Conservation (phyloP, 2,888 invertebrate species). For the Drosophila fungiperda region DNA sequence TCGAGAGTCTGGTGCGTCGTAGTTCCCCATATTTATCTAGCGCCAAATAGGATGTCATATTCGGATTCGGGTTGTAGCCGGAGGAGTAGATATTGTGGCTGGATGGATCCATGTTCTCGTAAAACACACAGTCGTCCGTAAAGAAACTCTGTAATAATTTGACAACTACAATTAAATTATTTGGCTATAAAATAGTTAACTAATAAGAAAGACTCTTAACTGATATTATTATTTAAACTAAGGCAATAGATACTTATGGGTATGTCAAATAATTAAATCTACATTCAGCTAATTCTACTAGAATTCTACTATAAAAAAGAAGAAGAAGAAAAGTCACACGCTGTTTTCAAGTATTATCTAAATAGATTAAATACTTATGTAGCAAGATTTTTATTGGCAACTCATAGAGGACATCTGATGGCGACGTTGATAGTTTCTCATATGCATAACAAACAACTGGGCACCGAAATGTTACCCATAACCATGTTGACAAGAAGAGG, state of each 20-base stretch:
- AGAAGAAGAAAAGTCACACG: slow-evolving; percentile 17
- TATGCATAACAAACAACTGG: slow-evolving; percentile 47
- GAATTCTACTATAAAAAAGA: not conserved
- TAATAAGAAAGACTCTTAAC: not conserved
- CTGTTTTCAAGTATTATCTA: slow-evolving; percentile 21
- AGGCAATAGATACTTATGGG: not conserved
- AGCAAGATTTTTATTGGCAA: slow-evolving; percentile 1
- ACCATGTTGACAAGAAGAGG: not conserved
- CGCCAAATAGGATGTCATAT: slow-evolving; percentile 91
- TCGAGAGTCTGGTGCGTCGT: slow-evolving; percentile 90
- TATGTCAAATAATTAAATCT: not conserved
- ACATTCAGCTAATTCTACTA: not conserved
- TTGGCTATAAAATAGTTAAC: slow-evolving; percentile 67
- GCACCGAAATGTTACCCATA: not conserved
- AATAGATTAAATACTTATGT: slow-evolving; percentile 2
- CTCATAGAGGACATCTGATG: slow-evolving; percentile 24
- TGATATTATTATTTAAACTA: not conserved
- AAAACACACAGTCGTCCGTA: slow-evolving; percentile 94
- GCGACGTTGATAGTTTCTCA: slow-evolving; percentile 33
- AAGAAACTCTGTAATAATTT: slow-evolving; percentile 92
- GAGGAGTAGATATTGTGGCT: slow-evolving; percentile 94
- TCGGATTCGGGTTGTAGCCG: slow-evolving; percentile 89
- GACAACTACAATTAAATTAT: slow-evolving; percentile 78
- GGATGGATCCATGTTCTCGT: slow-evolving; percentile 93
- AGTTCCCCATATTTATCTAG: slow-evolving; percentile 90